Conservation (phyloP, 1,140 invertebrate species). For the Wasmannia auropunctata region DNA sequence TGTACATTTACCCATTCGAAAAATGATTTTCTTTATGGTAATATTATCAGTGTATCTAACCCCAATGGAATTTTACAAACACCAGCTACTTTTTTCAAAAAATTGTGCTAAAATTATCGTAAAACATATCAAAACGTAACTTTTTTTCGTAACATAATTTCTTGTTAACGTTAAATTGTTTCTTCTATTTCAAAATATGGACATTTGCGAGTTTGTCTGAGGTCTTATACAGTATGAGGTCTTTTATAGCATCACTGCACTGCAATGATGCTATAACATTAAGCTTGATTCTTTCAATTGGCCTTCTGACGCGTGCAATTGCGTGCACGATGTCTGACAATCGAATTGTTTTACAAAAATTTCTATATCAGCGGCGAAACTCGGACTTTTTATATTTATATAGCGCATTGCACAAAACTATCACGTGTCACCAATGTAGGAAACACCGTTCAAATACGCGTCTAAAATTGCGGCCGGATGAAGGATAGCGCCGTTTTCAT, state of each 20-base stretch:
- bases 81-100: neutral
- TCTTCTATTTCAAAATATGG: neutral
- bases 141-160: too few species aligned
- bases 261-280: neutral
- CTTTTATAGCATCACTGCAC: too few species aligned
- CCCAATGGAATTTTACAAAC: neutral
- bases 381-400: conserved; percentile 18
- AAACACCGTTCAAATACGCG: neutral
- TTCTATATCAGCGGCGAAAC: neutral
- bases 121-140: neutral
- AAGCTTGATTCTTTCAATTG: neutral
- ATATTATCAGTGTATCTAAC: neutral
- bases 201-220: neutral
- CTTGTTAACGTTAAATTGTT: neutral
- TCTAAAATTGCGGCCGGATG: conserved; percentile 49
- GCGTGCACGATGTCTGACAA: neutral
- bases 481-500: conserved; percentile 52
- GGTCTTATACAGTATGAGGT: neutral
- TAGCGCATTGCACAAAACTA: neutral
- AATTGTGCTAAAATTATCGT: neutral
- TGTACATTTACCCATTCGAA: neutral
- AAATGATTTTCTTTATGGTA: neutral
- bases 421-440: neutral
- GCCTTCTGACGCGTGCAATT: neutral
- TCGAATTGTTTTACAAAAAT: conserved; percentile 14